Base-by-base conservation (phyloP, 2,113 vertebrate species). In the Apistogramma diplotaenia region DNA sequence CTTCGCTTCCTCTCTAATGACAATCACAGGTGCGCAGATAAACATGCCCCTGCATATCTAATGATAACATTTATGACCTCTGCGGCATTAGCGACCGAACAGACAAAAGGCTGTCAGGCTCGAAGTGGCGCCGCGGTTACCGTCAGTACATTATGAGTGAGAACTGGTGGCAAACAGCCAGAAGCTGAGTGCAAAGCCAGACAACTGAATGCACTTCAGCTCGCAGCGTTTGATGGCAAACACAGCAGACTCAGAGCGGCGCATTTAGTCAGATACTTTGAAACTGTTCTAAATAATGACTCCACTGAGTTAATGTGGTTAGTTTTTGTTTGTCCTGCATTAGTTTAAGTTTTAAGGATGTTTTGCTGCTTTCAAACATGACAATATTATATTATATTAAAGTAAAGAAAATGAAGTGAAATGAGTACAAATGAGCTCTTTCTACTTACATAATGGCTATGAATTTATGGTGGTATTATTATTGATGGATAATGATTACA, bases 11-110 rank as follows among this genome's bases (percentile, higher is more conserved):
- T 57, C 76, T 76, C 11, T 83, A 79, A 89, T 79, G 62, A 62
- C 85, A 25, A 16, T 76, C 71, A 33, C 72, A 73, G 60, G 61
- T 54, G 71, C 65, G 4, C 74, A 19, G 40, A n/a, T 10, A 19
- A 12, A 37, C 79, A 43, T 51, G 53, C 65, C 51, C 43, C 71
- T 70, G 76, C 60, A 72, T 82, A 67, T 82, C 75, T 87, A 88
- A 88, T 86, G 84, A 85, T 65, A 10, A 76, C 76, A 6, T 74
- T 75, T 76, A 72, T 85, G 89, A 90, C 89, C 81, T 87, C 77
- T 29, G 4, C 19, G 76, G 60, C 55, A 73, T 35, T 9, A 77
- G 70, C 59, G 67, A 61, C 78, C 78, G 79, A 78, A 11, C 73
- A 80, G 78, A 89, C 85, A 82, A 81, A 76, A 79, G 57, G 73